A percentile compares a stretch with the other conserved stretches of the same genome.
These are phyloP conservation scores for Stichodactyla helianthus DNA, from an alignment of 64 coral and sea anemone species.

Conservation along the genomic window DNA sequence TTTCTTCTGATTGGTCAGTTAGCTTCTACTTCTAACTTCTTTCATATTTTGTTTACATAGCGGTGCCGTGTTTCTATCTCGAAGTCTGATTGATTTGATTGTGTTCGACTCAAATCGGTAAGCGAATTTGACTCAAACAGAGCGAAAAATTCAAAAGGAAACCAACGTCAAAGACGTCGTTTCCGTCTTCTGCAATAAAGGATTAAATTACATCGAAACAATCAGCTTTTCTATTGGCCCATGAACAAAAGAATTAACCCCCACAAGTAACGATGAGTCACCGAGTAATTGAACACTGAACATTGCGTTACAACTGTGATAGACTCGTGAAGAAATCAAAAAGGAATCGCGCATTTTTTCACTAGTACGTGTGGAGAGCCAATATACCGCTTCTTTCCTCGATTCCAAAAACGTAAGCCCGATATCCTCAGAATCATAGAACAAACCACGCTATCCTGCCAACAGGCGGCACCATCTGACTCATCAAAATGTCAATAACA, in stretches of 20 bases:
- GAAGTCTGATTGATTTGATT: neutral
- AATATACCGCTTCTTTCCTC: neutral
- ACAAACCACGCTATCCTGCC: neutral
- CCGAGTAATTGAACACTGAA: no score
- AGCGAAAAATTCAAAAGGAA: neutral
- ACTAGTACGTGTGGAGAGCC: neutral
- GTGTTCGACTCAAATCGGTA: neutral
- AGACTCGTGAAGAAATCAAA: neutral
- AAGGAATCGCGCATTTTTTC: neutral
- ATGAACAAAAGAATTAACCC: neutral
- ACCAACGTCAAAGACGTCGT: neutral
- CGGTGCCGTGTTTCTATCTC: neutral
- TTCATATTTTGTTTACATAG: conserved; percentile 2
- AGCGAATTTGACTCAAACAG: neutral
- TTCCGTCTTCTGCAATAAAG: neutral
- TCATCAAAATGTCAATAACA: conserved; percentile 8
- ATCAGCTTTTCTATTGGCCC: neutral
- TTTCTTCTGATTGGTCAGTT: neutral
- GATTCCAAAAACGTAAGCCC: neutral
- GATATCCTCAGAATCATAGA: neutral
- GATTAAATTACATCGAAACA: neutral
- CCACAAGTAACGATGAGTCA: no score
- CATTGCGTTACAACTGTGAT: neutral
- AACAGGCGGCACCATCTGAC: conserved; percentile 1
- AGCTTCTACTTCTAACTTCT: neutral